Evolutionary conservation across 2,888 invertebrate species (phyloP).

Genomic region (Darwinula stevensoni): DNA sequence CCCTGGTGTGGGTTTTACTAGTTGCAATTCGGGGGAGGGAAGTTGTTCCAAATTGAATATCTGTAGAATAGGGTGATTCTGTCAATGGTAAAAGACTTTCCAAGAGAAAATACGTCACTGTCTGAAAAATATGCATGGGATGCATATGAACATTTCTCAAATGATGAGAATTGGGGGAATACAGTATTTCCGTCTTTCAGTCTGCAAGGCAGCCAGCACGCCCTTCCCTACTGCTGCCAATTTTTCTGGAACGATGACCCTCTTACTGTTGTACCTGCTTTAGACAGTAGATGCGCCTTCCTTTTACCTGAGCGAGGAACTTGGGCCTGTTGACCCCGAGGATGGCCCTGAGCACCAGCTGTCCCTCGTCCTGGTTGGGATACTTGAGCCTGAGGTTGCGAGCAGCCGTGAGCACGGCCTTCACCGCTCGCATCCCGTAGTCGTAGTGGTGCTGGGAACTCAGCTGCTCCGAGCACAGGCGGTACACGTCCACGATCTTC

Average conservation of each 20-base stretch:
- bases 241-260: background rate
- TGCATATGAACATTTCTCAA: too few species aligned
- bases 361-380: conserved; percentile 18
- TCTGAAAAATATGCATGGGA: too few species aligned
- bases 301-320: conserved; percentile 19
- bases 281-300: background rate
- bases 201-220: background rate
- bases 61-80: too few species aligned
- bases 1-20: too few species aligned
- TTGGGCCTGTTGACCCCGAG: conserved; percentile 22
- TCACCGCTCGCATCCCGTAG: conserved; percentile 22
- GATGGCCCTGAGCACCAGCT: conserved; percentile 20
- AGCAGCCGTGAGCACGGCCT: conserved; percentile 21
- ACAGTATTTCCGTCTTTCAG: too few species aligned
- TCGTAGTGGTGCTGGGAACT: conserved; percentile 21
- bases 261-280: background rate
- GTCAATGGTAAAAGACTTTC: too few species aligned
- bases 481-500: conserved; percentile 21
- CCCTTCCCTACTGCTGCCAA: background rate
- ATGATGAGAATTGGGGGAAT: too few species aligned
- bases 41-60: too few species aligned
- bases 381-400: conserved; percentile 18
- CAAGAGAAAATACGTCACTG: too few species aligned
- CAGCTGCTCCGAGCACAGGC: conserved; percentile 20
- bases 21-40: too few species aligned